phyloP scores from a whole-genome alignment of 2,888 invertebrate species.

The Drosophila anomalata region DNA sequence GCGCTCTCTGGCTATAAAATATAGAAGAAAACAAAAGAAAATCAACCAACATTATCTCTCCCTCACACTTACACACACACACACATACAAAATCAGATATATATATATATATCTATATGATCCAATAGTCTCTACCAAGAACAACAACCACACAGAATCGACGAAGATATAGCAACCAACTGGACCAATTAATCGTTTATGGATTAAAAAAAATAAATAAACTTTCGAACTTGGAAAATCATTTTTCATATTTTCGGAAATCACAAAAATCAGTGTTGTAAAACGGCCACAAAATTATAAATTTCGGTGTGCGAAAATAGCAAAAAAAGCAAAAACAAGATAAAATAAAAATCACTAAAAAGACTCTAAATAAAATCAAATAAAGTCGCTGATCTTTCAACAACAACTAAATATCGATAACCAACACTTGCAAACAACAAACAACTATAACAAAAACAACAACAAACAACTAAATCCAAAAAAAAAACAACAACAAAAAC shows the following conservation, averaged over 20 bases:
- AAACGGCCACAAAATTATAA: slow-evolving; percentile 48
- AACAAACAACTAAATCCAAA: slow-evolving; percentile 2
- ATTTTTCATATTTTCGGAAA: slow-evolving; percentile 34
- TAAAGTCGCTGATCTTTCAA: slow-evolving; percentile 17
- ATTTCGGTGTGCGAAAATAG: slow-evolving; percentile 59
- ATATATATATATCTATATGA: slow-evolving; percentile 11
- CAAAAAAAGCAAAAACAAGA: slow-evolving; percentile 5
- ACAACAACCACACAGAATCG: slow-evolving; percentile 12
- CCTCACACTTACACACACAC: slow-evolving; percentile 40
- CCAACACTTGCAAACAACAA: slow-evolving; percentile 21
- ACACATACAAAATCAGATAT: slow-evolving; percentile 8
- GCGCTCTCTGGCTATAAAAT: slow-evolving; percentile 66
- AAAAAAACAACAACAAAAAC: slow-evolving; percentile 23
- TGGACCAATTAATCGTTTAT: slow-evolving; percentile 73
- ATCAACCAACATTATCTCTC: slow-evolving; percentile 29
- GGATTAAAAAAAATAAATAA: slow-evolving; percentile 39
- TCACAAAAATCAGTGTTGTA: slow-evolving; percentile 56
- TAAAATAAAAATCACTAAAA: slow-evolving; percentile 14
- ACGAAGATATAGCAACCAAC: slow-evolving; percentile 63
- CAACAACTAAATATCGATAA: slow-evolving; percentile 11
- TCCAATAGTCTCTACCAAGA: slow-evolving; percentile 14
- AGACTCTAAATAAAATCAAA: background rate
- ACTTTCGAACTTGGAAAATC: slow-evolving; percentile 25
- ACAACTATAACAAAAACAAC: slow-evolving; percentile 21
- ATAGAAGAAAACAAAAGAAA: slow-evolving; percentile 9